These are phyloP conservation scores for Terebella lapidaria DNA, from an alignment of 2,888 invertebrate genomes.

Conservation along the genomic window DNA sequence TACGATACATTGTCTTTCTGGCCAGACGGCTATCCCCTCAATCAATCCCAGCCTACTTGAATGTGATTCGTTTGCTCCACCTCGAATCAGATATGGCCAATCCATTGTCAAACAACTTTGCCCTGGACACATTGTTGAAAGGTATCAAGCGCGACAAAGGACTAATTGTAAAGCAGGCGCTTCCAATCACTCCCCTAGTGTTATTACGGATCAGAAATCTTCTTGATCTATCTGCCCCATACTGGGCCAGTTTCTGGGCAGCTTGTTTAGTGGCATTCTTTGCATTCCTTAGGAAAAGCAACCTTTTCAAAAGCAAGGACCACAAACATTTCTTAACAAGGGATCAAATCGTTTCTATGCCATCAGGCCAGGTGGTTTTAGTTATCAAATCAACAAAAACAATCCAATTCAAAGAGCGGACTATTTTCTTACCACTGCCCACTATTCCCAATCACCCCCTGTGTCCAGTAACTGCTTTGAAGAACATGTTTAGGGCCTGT, in stretches of 20 bases:
- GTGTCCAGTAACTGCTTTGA: background rate
- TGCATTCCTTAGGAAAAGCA: background rate
- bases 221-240: background rate
- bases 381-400: background rate
- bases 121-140: background rate
- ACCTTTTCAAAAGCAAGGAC: background rate
- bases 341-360: background rate
- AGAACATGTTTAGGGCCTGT: background rate
- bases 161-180: background rate
- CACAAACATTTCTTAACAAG: background rate
- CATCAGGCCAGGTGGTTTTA: background rate
- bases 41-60: background rate
- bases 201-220: background rate
- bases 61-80: background rate
- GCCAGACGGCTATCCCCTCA: too few species aligned
- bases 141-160: background rate
- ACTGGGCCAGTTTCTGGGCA: background rate
- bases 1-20: too few species aligned
- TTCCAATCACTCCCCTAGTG: background rate
- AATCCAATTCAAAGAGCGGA: background rate
- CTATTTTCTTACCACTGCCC: background rate
- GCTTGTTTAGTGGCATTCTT: background rate
- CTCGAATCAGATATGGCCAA: background rate
- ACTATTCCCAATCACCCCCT: background rate
- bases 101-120: background rate